A percentile compares a stretch with the other conserved stretches of the same genome.
phyloP scores from a whole-genome alignment of 2,113 vertebrate species.

The Loxodonta africana region DNA sequence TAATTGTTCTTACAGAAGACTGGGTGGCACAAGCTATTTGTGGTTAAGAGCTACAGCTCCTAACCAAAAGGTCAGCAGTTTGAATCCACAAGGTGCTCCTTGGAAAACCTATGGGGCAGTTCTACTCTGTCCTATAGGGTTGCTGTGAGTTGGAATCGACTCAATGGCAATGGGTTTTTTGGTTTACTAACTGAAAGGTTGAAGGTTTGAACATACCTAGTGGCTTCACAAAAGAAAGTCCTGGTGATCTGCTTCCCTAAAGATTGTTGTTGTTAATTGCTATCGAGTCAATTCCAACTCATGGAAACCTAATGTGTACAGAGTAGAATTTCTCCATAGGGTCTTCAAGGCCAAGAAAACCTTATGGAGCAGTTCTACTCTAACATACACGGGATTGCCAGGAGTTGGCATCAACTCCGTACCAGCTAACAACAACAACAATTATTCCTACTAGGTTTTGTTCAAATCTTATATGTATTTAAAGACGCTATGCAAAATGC shows the following conservation, averaged over 20 bases:
- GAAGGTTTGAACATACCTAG: not conserved
- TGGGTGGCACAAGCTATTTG: not conserved
- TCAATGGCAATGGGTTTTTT: too few species aligned
- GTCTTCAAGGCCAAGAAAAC: not conserved
- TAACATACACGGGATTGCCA: not conserved
- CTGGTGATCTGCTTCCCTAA: not conserved
- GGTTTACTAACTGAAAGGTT: not conserved
- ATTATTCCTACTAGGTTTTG: not conserved
- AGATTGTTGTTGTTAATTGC: not conserved
- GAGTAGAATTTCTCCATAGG: not conserved
- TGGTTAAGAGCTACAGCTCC: too few species aligned
- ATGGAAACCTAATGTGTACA: not conserved
- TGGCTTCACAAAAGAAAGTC: not conserved
- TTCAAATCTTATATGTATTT: slow-evolving; percentile 9
- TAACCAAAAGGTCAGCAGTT: too few species aligned
- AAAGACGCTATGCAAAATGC: not conserved
- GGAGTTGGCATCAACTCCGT: not conserved
- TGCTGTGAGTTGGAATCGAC: too few species aligned
- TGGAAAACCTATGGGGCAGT: too few species aligned
- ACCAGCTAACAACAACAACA: not conserved
- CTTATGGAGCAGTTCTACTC: not conserved
- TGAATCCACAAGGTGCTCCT: too few species aligned
- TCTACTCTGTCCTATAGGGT: too few species aligned
- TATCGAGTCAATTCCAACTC: not conserved
- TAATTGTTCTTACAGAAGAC: not conserved